These are phyloP conservation scores for Agrypnus murinus DNA, from an alignment of 2,888 invertebrate species.

Conservation along the genomic window DNA sequence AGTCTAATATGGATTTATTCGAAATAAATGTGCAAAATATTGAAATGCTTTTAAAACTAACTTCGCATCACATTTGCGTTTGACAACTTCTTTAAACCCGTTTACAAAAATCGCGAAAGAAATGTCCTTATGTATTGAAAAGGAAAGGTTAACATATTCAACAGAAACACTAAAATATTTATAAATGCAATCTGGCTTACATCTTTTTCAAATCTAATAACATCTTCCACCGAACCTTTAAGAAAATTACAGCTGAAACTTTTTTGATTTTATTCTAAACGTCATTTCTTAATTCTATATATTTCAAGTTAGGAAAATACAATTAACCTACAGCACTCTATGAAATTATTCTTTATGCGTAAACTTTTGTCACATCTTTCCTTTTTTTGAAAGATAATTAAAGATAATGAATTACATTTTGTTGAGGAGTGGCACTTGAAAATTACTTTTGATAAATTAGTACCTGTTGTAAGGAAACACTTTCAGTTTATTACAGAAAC, in stretches of 20 bases:
- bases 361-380: constrained; percentile 22
- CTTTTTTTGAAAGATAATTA: constrained; percentile 33
- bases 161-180: too few species aligned
- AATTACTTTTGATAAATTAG: constrained; percentile 39
- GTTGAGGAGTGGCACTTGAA: constrained; percentile 28
- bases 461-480: constrained; percentile 24
- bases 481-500: constrained; percentile 23
- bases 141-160: not conserved
- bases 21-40: not conserved
- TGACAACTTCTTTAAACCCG: not conserved
- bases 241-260: too few species aligned
- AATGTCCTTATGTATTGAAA: constrained; percentile 11
- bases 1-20: not conserved
- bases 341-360: constrained; percentile 22
- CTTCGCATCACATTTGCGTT: constrained; percentile 17
- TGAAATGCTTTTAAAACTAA: not conserved
- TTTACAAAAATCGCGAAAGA: not conserved
- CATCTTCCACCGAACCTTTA: too few species aligned
- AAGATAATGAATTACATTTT: constrained; percentile 38
- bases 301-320: not conserved
- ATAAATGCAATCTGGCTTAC: too few species aligned
- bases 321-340: constrained; percentile 8
- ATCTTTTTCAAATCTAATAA: too few species aligned
- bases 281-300: too few species aligned
- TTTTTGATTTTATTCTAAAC: too few species aligned